These are phyloP conservation scores for Athripsodes cinereus DNA, from an alignment of 2,888 invertebrate species.

Conservation along the genomic window DNA sequence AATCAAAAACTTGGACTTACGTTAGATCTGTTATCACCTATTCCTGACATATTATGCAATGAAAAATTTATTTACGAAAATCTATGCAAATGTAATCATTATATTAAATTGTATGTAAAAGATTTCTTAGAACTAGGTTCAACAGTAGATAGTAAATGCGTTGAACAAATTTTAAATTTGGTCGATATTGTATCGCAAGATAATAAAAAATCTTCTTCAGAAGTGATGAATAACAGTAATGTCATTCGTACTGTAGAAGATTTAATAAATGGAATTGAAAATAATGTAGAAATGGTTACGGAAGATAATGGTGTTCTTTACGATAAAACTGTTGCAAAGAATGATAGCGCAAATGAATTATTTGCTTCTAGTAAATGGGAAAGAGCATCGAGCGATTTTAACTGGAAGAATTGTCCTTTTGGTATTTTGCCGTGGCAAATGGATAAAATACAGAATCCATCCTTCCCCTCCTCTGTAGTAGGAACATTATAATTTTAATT, in stretches of 20 bases:
- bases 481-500: no score
- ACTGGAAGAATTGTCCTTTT: constrained; percentile 47
- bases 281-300: neutral
- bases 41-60: constrained; percentile 37
- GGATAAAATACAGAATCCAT: constrained; percentile 1
- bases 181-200: constrained; percentile 37
- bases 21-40: constrained; percentile 37
- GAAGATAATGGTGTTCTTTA: neutral
- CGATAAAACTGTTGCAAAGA: neutral
- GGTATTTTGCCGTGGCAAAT: constrained; percentile 47
- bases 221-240: constrained; percentile 32
- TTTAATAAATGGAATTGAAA: constrained; percentile 31
- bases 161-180: constrained; percentile 35
- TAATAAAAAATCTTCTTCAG: constrained; percentile 29
- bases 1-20: constrained; percentile 36
- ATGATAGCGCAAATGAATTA: neutral
- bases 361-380: constrained; percentile 33
- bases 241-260: constrained; percentile 47
- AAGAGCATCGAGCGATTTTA: constrained; percentile 33
- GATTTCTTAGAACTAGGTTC: constrained; percentile 37
- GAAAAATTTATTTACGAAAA: constrained; percentile 40
- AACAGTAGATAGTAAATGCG: constrained; percentile 33
- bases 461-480: neutral
- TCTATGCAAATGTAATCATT: constrained; percentile 40
- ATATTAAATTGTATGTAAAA: constrained; percentile 38